Base-by-base conservation (phyloP, 2,113 vertebrate species). In the Siniperca knerii region DNA sequence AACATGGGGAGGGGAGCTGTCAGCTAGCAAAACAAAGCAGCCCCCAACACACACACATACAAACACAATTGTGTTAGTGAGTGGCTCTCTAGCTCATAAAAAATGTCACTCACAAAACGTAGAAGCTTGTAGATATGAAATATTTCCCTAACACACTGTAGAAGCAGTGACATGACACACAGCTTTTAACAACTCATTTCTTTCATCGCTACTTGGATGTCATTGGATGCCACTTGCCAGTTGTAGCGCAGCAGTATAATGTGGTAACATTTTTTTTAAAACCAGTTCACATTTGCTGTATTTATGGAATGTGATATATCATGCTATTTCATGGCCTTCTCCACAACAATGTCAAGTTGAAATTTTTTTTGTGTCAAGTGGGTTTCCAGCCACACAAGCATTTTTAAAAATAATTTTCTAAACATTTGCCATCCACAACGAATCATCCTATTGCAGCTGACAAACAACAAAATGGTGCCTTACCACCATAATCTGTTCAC, bases 1-100 rank as follows among this genome's bases (percentile, higher is more conserved):
- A 92, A 94, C 92, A 94, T 60, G 72, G 92, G 90, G 92, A 87
- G 91, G 89, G 94, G 95, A 94, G 94, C 95, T 96, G 94, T 97
- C 96, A 96, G 94, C 94, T 89, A 89, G 84, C 89, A 94, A 92
- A 94, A 93, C 92, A 92, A 94, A 92, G 87, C 89, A 93, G 90
- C 89, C 90, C 91, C 77, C 75, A 20, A 85, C 81, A 55, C 12
- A 55, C 86, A 89, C 74, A 87, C 79, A 37, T 6, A 82, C 74
- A 88, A 88, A 82, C 73, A 75, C 73, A 78, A 44, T 62, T 16
- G 58, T 25, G 37, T 33, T 55, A 37, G 67, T 69, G 58, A 77
- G 85, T 68, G 83, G 67, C 73, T 75, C 85, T 58, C 67, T 18
- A 75, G 73, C 89, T 88, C 91, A 93, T 90, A 87, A 88, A 88